Conservation (phyloP, 2,797 vertebrate species). For the Parambassis ranga region DNA sequence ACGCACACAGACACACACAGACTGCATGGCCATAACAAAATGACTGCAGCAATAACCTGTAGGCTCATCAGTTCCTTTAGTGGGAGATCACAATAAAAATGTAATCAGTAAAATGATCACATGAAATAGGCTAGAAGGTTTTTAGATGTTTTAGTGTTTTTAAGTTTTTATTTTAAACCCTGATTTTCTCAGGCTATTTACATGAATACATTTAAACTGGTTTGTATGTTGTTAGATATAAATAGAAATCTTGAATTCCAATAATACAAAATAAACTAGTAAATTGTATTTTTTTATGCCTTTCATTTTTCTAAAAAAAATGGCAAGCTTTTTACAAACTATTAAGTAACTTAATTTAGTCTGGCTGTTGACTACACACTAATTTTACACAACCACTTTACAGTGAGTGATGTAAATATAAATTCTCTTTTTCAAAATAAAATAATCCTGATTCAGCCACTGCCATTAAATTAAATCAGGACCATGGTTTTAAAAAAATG, state of each 20-base stretch:
- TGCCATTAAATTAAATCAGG: neutral
- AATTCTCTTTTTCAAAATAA: neutral
- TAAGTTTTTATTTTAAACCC: no score
- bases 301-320: neutral
- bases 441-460: neutral
- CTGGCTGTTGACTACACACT: neutral
- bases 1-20: conserved; percentile 7
- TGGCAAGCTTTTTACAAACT: no score
- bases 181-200: no score
- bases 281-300: no score
- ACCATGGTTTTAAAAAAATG: neutral
- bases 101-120: neutral
- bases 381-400: neutral
- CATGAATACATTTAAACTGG: no score
- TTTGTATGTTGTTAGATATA: no score
- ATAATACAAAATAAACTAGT: no score
- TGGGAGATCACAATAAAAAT: neutral
- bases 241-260: no score
- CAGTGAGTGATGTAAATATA: neutral
- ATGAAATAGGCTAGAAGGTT: neutral
- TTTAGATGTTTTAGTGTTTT: no score
- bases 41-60: conserved; percentile 26
- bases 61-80: conserved; percentile 3
- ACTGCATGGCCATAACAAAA: conserved; percentile 14
- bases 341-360: neutral